phyloP scores from a whole-genome alignment of 1,140 invertebrate genomes.

The Drepana arcuata region DNA sequence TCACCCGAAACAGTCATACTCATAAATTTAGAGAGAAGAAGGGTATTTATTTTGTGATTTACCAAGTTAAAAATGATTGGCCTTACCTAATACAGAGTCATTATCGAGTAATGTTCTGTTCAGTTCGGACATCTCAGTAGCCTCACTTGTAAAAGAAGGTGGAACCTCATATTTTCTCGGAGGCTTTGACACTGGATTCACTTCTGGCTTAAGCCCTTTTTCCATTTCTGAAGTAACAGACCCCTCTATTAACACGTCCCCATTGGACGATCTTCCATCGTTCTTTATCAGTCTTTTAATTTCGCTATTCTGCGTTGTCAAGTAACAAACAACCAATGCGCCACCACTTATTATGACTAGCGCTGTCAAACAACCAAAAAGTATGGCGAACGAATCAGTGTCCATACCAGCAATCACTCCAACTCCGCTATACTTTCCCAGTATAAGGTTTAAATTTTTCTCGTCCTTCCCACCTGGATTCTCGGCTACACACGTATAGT shows the following conservation, averaged over 20 bases:
- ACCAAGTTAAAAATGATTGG: neutral
- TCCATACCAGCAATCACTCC: slow-evolving; percentile 54
- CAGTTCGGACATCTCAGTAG: slow-evolving; percentile 84
- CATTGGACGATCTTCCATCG: slow-evolving; percentile 75
- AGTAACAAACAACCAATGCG: slow-evolving; percentile 76
- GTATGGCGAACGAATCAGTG: slow-evolving; percentile 64
- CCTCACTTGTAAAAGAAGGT: slow-evolving; percentile 75
- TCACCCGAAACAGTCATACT: no score
- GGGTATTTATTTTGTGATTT: no score
- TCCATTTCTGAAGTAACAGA: slow-evolving; percentile 78
- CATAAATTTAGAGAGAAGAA: no score
- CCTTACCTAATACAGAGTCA: slow-evolving; percentile 54
- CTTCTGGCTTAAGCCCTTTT: slow-evolving; percentile 82
- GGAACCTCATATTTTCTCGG: slow-evolving; percentile 77
- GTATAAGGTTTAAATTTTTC: slow-evolving; percentile 78
- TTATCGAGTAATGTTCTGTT: slow-evolving; percentile 82
- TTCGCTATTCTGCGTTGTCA: slow-evolving; percentile 75
- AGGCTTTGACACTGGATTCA: slow-evolving; percentile 85
- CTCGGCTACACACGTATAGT: slow-evolving; percentile 88
- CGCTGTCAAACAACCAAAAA: slow-evolving; percentile 66
- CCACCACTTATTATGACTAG: slow-evolving; percentile 75
- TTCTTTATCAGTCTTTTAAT: slow-evolving; percentile 73
- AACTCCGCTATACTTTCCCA: slow-evolving; percentile 69
- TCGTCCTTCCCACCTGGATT: slow-evolving; percentile 88
- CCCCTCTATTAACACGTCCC: slow-evolving; percentile 73